phyloP scores from a whole-genome alignment of 2,797 vertebrate genomes.

The Rhynchonycteris naso region DNA sequence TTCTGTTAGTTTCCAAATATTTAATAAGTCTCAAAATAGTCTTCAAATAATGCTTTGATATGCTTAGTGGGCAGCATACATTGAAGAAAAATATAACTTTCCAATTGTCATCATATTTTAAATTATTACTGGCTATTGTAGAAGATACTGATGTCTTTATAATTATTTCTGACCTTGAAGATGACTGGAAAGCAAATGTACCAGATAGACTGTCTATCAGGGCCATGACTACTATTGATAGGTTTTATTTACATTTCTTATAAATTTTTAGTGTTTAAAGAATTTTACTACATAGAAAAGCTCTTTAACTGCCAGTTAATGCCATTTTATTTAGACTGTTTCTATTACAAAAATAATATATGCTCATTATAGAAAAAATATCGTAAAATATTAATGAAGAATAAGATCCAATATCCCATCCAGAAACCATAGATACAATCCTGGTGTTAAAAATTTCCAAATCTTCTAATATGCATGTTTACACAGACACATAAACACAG shows the following conservation, averaged over 20 bases:
- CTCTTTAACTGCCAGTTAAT: constrained; percentile 26
- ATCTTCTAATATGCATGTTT: neutral
- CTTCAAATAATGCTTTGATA: constrained; percentile 51
- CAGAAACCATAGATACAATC: neutral
- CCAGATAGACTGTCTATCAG: neutral
- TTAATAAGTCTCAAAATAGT: constrained; percentile 8
- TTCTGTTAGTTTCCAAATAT: constrained; percentile 44
- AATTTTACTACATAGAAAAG: neutral
- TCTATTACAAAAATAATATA: constrained; percentile 32
- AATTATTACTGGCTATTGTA: constrained; percentile 2
- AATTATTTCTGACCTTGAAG: neutral
- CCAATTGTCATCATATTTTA: constrained; percentile 10
- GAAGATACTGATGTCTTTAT: neutral
- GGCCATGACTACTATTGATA: neutral
- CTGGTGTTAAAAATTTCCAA: neutral
- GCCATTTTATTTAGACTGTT: neutral
- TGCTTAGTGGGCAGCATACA: constrained; percentile 9
- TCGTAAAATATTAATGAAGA: constrained; percentile 5
- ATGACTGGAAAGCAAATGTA: neutral
- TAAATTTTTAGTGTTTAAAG: constrained; percentile 28
- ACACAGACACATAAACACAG: neutral
- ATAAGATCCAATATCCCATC: neutral
- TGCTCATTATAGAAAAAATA: constrained; percentile 1
- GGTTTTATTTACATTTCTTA: neutral
- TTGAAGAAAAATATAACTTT: constrained; percentile 38